A percentile compares a stretch with the other conserved stretches of the same genome.
These are phyloP conservation scores for Orius insidiosus DNA, from an alignment of 1,140 invertebrate genomes.

Conservation along the genomic window DNA sequence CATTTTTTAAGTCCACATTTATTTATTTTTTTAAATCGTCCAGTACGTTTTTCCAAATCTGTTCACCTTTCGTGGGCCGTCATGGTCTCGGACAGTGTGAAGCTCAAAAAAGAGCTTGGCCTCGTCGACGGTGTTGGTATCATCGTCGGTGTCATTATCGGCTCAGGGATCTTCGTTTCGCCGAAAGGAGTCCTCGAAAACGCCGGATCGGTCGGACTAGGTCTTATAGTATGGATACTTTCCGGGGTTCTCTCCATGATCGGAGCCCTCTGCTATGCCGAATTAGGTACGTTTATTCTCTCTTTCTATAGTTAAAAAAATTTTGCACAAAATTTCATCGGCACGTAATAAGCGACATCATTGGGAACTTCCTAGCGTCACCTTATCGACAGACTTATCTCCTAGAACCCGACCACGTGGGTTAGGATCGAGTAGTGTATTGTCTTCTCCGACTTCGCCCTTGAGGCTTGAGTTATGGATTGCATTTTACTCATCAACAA, in stretches of 20 bases:
- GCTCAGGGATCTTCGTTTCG: slow-evolving; percentile 87
- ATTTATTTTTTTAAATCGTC: neutral
- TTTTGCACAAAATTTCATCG: too few relatives aligned
- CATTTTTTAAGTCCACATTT: neutral
- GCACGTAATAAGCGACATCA: neutral
- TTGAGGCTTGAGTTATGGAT: too few relatives aligned
- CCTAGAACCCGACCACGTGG: neutral
- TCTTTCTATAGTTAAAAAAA: too few relatives aligned
- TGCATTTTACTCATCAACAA: too few relatives aligned
- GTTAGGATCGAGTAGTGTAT: neutral
- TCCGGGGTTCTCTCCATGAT: slow-evolving; percentile 84
- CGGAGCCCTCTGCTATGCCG: slow-evolving; percentile 92
- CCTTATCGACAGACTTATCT: neutral
- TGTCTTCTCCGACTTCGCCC: too few relatives aligned
- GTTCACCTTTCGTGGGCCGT: neutral
- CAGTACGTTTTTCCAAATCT: neutral
- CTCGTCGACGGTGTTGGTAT: slow-evolving; percentile 80
- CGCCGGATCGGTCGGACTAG: slow-evolving; percentile 74
- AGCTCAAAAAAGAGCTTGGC: slow-evolving; percentile 72
- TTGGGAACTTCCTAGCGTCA: neutral
- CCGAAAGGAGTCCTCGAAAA: slow-evolving; percentile 78
- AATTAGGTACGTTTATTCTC: slow-evolving; percentile 48
- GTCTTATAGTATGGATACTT: slow-evolving; percentile 76
- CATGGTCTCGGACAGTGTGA: slow-evolving; percentile 28
- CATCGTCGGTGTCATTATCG: slow-evolving; percentile 83